These are phyloP conservation scores for Monoplex corrugatus DNA, from an alignment of 2,888 invertebrate species.

Conservation along the genomic window DNA sequence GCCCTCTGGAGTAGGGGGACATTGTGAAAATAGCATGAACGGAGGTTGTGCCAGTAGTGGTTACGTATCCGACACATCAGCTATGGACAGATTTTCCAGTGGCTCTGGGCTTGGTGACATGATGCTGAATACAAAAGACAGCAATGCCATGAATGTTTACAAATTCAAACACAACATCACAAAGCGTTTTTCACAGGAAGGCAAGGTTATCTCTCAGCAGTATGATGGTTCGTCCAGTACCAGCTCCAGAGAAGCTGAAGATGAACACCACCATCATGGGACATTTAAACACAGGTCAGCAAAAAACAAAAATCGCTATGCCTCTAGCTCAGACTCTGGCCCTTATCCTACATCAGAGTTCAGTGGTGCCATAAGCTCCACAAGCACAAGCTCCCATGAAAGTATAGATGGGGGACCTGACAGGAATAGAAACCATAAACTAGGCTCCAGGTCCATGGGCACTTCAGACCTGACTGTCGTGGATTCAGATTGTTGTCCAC, in stretches of 20 bases:
- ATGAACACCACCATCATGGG: conserved; percentile 2
- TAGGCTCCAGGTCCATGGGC: not conserved
- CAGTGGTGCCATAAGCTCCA: conserved; percentile 46
- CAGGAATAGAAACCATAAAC: conserved; percentile 38
- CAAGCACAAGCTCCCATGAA: conserved; percentile 24
- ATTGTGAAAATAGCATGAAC: conserved; percentile 35
- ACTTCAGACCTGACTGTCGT: not conserved
- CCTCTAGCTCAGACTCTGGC: conserved; percentile 60
- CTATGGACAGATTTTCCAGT: conserved; percentile 51
- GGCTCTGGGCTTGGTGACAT: conserved; percentile 21
- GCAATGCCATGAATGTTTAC: conserved; percentile 83
- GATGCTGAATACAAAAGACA: not conserved
- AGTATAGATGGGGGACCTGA: not conserved
- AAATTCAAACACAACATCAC: conserved; percentile 98
- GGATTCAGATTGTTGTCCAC: not conserved
- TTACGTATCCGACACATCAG: conserved; percentile 56
- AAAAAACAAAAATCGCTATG: conserved; percentile 12
- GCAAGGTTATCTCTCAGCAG: conserved; percentile 43
- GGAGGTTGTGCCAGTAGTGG: conserved; percentile 55
- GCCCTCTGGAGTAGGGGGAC: not conserved
- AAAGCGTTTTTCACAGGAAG: conserved; percentile 87
- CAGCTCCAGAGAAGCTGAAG: conserved; percentile 41
- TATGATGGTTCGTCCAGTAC: conserved; percentile 44
- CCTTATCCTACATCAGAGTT: conserved; percentile 62
- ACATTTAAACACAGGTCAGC: not conserved